Conservation (phyloP, 30 jellyfish, hydroid and myxozoan genomes). For the Nemopilema nomurai region DNA sequence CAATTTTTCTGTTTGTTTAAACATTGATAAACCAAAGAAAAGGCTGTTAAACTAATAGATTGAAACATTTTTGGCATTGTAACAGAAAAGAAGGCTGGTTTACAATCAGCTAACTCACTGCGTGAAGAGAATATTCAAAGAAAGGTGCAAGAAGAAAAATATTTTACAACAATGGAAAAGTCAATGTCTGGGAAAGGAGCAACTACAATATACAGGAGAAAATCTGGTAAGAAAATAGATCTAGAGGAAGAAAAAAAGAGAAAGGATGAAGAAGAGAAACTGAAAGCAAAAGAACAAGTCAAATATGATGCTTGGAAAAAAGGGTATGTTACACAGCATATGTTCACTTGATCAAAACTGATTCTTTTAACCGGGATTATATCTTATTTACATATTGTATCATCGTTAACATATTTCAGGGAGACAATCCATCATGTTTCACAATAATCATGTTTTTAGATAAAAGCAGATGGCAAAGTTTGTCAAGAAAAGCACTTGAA, state of each 20-base stretch:
- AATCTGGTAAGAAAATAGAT: conserved; percentile 87
- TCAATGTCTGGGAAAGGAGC: conserved; percentile 84
- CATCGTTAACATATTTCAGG: no score
- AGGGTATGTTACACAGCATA: conserved; percentile 62
- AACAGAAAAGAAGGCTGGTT: conserved; percentile 73
- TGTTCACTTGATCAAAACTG: no score
- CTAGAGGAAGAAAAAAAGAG: conserved; percentile 63
- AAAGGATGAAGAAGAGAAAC: conserved; percentile 71
- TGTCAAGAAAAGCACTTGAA: no score
- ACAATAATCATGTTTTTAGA: no score
- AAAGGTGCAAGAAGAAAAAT: conserved; percentile 45
- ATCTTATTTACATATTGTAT: no score
- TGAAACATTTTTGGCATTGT: not conserved
- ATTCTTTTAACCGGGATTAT: no score
- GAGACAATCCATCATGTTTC: no score
- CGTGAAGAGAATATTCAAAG: conserved; percentile 72
- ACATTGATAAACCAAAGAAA: no score
- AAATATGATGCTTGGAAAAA: conserved; percentile 89
- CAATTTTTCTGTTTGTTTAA: no score
- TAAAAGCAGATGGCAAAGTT: no score
- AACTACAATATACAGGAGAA: conserved; percentile 88
- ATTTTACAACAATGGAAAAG: conserved; percentile 42
- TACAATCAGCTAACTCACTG: conserved; percentile 69
- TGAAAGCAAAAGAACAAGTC: conserved; percentile 64
- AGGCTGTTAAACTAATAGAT: no score